These are phyloP conservation scores for Setipinna tenuifilis DNA, from an alignment of 2,797 vertebrate species.

Conservation along the genomic window DNA sequence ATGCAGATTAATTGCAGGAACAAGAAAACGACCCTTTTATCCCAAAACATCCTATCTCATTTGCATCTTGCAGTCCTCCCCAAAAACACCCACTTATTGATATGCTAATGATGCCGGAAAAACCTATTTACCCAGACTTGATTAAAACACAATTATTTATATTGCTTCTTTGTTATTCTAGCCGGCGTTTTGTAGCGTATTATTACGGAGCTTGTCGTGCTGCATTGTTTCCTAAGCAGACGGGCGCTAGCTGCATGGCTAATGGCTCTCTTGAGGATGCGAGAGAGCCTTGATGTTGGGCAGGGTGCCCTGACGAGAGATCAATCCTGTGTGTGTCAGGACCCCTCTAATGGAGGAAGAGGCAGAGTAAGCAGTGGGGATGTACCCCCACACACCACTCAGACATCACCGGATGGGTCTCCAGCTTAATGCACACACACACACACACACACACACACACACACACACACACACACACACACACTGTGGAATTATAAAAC, in stretches of 20 bases:
- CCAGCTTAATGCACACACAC: too few species aligned
- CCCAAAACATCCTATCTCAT: conserved; percentile 1
- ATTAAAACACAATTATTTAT: conserved; percentile 20
- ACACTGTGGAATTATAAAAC: too few species aligned
- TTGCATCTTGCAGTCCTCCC: conserved; percentile 17
- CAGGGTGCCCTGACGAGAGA: conserved; percentile 25
- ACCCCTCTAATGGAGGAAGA: neutral
- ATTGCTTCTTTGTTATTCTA: conserved; percentile 20
- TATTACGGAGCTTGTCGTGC: conserved; percentile 28
- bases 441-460: too few species aligned
- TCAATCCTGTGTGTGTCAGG: conserved; percentile 40
- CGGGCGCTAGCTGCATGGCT: conserved; percentile 43
- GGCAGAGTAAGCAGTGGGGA: neutral
- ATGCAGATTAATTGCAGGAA: conserved; percentile 37
- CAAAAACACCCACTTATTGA: conserved; percentile 35
- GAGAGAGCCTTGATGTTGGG: conserved; percentile 42
- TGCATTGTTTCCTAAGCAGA: neutral
- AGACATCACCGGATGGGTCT: neutral
- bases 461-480: too few species aligned
- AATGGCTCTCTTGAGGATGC: conserved; percentile 55
- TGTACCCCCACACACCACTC: neutral
- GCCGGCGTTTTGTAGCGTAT: conserved; percentile 46
- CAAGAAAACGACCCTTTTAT: conserved; percentile 19
- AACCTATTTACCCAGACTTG: conserved; percentile 18
- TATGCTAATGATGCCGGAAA: conserved; percentile 41